Evolutionary conservation across 2,797 vertebrate genomes (phyloP).

Genomic region (Microtus californicus): DNA sequence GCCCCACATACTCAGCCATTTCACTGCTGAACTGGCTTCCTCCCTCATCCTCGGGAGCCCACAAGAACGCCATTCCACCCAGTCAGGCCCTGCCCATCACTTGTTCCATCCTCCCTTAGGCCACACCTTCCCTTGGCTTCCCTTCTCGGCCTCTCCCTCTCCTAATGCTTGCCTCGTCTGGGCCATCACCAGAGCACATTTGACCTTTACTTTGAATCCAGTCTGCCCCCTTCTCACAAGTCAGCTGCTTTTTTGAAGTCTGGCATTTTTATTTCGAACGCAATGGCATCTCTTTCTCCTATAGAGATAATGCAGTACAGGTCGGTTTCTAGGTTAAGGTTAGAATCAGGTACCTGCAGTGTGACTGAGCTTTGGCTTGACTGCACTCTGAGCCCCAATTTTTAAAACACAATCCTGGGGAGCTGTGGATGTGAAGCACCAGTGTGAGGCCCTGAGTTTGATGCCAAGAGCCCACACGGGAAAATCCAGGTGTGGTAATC

Average conservation of each 20-base stretch:
- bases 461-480: background rate
- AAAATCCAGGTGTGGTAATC: background rate
- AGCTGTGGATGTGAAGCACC: background rate
- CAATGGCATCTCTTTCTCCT: background rate
- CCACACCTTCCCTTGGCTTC: background rate
- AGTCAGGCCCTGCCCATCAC: background rate
- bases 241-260: constrained; percentile 17
- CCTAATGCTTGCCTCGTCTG: background rate
- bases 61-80: background rate
- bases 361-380: background rate
- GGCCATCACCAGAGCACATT: background rate
- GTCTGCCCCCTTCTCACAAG: background rate
- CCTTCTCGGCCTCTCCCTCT: background rate
- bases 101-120: background rate
- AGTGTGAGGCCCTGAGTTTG: background rate
- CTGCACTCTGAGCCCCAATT: constrained; percentile 12
- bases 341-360: background rate
- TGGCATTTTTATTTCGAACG: background rate
- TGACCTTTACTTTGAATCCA: constrained; percentile 25
- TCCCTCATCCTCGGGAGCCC: background rate
- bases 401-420: background rate
- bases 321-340: constrained; percentile 48
- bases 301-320: background rate
- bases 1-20: background rate
- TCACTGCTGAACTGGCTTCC: background rate